Percentiles rank a stretch among this genome's conserved stretches.
Evolutionary conservation across 1,140 invertebrate species (phyloP).

Genomic region (Drosophila pseudoobscura): DNA sequence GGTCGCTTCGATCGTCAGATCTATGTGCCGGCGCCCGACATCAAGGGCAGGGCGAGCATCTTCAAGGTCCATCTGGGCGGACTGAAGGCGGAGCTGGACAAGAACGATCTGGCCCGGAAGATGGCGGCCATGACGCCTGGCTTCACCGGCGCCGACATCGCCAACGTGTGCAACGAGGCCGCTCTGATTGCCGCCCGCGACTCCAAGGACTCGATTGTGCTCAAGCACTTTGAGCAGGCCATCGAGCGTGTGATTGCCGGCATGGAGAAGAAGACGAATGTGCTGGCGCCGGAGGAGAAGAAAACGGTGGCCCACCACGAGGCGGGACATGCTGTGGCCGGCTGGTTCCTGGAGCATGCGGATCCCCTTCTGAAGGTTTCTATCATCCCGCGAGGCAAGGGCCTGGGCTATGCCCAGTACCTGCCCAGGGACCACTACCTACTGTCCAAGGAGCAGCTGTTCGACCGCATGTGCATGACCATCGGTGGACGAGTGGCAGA

Average conservation of each 20-base stretch:
- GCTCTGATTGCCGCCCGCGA: constrained; percentile 98
- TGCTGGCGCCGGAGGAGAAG: constrained; percentile 99
- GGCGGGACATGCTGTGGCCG: constrained; percentile 99
- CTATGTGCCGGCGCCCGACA: constrained; percentile 99
- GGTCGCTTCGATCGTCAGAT: constrained; percentile 99
- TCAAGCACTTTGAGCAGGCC: constrained; percentile 98
- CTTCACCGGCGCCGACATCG: constrained; percentile 98
- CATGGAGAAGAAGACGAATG: constrained; percentile 99
- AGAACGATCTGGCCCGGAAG: constrained; percentile 94
- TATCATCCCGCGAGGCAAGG: constrained; percentile 91
- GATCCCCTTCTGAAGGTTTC: constrained; percentile 98
- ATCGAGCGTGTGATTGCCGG: constrained; percentile 98
- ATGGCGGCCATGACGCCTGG: constrained; percentile 98
- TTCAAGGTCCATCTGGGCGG: constrained; percentile 95
- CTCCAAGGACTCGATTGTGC: constrained; percentile 89
- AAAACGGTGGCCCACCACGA: constrained; percentile 99
- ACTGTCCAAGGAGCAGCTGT: constrained; percentile 98
- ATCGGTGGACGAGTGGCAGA: constrained; percentile 98
- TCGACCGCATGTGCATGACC: constrained; percentile 96
- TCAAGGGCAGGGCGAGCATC: constrained; percentile 96
- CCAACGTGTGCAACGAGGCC: constrained; percentile 99
- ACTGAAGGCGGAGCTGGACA: constrained; percentile 95
- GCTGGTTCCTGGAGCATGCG: constrained; percentile 98
- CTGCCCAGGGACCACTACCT: constrained; percentile 99
- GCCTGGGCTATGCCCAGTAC: constrained; percentile 97